Base-by-base conservation (phyloP, 2,113 vertebrate genomes). In the Lophochroa leadbeateri region DNA sequence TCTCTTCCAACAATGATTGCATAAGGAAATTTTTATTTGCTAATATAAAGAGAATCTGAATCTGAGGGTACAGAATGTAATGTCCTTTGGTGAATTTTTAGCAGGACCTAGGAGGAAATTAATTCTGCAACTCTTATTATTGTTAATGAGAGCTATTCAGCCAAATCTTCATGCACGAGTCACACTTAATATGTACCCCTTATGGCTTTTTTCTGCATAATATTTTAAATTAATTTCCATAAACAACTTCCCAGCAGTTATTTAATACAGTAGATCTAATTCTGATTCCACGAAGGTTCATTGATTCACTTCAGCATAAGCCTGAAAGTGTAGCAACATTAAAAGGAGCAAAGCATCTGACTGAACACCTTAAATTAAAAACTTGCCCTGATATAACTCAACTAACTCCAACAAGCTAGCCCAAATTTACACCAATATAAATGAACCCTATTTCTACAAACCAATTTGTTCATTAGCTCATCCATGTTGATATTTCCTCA, bases 151-250 rank as follows among this genome's bases (percentile, higher is more conserved):
- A 96, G 35, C 83, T 88, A 94, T 78, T 94, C 79, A 95, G 68
- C 60, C 71, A 93, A 93, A 81, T 75, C 68, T 92, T 94, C 79
- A 95, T 7, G 58, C 79, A 88, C 0, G 19, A 93, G 4, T 74
- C 86, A 93, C 75, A 90, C 94, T 92, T 94, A 94, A 78, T 86
- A 93, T 55, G 68, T 68, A 81, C 16, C 71, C 68, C 68, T 93
- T 90, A 90, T 67, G 53, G 0, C 55, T 94, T 91, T 72, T 72
- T 92, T 17, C 55, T 96, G 88, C 76, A 77, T 90, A 95, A 75
- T 88, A 75, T 75, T 77, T 75, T 35, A 88, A 96, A 94, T 81
- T 86, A 94, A 90, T 96, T 92, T 96, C 50, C 72, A 90, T 65
- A 92, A 90, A 93, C 85, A 92, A 83, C n/a, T 90, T 95, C 43